Percentiles rank a stretch among this genome's conserved stretches.
phyloP scores from a whole-genome alignment of 2,113 vertebrate species.

The Hirundichthys speculiger region DNA sequence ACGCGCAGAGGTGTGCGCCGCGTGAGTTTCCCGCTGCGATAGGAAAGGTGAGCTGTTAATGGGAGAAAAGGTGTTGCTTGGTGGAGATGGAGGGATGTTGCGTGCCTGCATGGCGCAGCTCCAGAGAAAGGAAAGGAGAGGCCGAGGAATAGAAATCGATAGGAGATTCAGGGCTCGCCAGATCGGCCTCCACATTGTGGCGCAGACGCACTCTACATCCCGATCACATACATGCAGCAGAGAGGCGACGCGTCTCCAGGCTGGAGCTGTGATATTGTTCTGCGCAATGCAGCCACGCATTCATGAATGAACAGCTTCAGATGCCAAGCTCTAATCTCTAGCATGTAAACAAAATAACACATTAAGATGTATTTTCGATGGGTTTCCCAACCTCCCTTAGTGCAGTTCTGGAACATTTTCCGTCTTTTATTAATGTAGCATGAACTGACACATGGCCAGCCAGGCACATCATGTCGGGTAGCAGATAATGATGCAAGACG shows the following conservation, averaged over 20 bases:
- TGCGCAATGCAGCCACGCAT: no score
- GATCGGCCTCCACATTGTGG: slow-evolving; percentile 80
- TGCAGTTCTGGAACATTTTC: no score
- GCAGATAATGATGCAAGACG: slow-evolving; percentile 45
- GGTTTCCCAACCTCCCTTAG: no score
- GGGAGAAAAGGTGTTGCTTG: slow-evolving; percentile 70
- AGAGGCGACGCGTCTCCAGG: slow-evolving; percentile 47
- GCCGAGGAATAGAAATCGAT: slow-evolving; percentile 79
- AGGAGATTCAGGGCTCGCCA: slow-evolving; percentile 77
- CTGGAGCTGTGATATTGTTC: no score
- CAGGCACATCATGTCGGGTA: not conserved
- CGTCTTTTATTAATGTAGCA: not conserved
- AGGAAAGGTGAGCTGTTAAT: slow-evolving; percentile 69
- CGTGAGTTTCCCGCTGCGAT: slow-evolving; percentile 30
- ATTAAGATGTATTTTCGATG: no score
- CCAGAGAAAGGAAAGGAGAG: slow-evolving; percentile 77
- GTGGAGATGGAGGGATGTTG: slow-evolving; percentile 50
- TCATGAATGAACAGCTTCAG: no score
- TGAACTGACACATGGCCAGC: not conserved
- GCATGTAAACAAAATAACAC: no score
- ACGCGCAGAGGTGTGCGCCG: not conserved
- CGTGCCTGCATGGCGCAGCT: slow-evolving; percentile 69
- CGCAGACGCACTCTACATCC: slow-evolving; percentile 71
- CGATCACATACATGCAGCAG: slow-evolving; percentile 67
- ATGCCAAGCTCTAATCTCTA: no score